Evolutionary conservation across 1,140 invertebrate genomes (phyloP), one percentile per base, ranked within the genome.

Genomic region (Atopsyche davidsoni): DNA sequence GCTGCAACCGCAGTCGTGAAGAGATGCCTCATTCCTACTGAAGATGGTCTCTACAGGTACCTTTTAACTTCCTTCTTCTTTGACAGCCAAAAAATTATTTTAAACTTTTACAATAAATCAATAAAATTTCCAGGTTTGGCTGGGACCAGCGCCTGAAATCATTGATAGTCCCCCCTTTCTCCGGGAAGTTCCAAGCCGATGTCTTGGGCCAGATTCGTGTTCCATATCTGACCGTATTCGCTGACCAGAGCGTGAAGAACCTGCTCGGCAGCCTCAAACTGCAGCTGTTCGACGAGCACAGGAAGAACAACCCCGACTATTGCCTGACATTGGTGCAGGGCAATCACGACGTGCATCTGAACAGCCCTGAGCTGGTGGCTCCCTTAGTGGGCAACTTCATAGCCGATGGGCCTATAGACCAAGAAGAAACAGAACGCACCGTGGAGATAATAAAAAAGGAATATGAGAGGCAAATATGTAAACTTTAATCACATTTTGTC

Each of bases 331-430:
- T 58, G 9, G 47, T 58, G 17, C 38, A 53, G 22, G 55, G 55
- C 11, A 53, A 53, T 28, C 55, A 58, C 36, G 55, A 58, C 25
- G 51, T 58, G 1, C 55, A 58, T 49, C 16, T 58, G 16, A 58
- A 58, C 17, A 42, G 24, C 1, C 55, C 51, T 2, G 39, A 42
- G 21, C 2, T 19, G 19, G 39, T 58, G 1, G 51, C 47, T 2
- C 3, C 14, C 10, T 18, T 46, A 13, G 44, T 58, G 0, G 32
- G 41, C 4, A 28, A 39, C 6, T 58, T 58, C 43, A 28, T 58
- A 19, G 25, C 38, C n/a, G 55, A 44, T 7, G 19, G 32, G 10
- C 23, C 44, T 19, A 22, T 11, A 0, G 25, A 24, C 31, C 32
- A 19, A 46, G 34, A 48, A 23, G 28, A 24, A 31, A 36, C 46